Evolutionary conservation across 2,113 vertebrate genomes (phyloP), one percentile per base, ranked within the genome.

Genomic region (Oncorhynchus nerka): DNA sequence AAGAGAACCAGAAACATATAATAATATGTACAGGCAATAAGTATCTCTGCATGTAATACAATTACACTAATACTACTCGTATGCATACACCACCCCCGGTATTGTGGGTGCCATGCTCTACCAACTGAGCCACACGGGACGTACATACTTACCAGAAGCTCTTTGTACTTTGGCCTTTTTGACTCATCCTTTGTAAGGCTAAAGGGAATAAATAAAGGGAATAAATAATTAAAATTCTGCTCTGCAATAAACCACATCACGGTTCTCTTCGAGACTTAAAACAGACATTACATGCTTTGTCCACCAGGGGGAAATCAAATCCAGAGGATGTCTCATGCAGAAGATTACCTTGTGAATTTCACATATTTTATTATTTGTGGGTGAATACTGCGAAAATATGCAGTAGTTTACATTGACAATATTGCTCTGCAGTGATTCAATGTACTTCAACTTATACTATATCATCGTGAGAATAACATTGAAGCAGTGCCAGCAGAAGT

Each of bases 141-240:
- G 4, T 13, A 45, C 32, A 66, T 48, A 66, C 98, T 95, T 82
- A 99, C 98, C 97, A 99, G 95, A 89, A 99, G 97, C 91, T 99
- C 98, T 92, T 95, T 97, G 94, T 99, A 99, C 95, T 99, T 99
- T 95, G 98, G 98, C 96, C 98, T 97, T 95, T 97, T 99, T 71
- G 98, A 99, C 87, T 99, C 98, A 49, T 99, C 98, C 96, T 99
- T 99, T 68, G 97, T 99, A 95, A 99, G 98, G 97, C 98, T 99
- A 16, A 0, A 65, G 68, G 65, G 1, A 24, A 19, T 28, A 28
- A 28, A 28, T 28, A 28, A 61, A 19, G 67, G 0, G 62, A 16
- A 57, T 20, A 11, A 45, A 19, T 55, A 15, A 55, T 19, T 4
- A 39, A 8, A 39, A 45, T 45, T 45, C 39, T 45, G 5, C 39